A percentile compares a stretch with the other conserved stretches of the same genome.
These are phyloP conservation scores for Glossophaga mutica DNA, from an alignment of 2,797 vertebrate species.

Conservation along the genomic window DNA sequence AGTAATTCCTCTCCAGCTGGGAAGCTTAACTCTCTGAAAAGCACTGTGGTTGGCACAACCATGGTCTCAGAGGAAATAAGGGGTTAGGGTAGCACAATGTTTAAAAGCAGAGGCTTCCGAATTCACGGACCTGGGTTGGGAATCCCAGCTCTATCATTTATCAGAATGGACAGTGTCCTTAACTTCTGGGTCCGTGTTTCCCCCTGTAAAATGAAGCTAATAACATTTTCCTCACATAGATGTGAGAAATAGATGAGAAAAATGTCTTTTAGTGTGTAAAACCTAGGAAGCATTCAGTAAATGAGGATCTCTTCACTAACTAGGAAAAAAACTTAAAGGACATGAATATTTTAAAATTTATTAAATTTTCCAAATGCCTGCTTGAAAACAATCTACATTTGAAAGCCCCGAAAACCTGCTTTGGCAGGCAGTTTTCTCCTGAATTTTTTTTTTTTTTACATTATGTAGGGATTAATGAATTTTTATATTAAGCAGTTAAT, in stretches of 20 bases:
- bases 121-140: neutral
- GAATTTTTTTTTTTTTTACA: neutral
- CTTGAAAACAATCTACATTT: neutral
- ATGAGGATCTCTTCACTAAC: neutral
- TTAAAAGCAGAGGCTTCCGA: neutral
- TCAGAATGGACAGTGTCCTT: neutral
- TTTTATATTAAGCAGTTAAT: neutral
- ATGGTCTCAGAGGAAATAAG: neutral
- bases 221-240: neutral
- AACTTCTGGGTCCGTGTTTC: neutral
- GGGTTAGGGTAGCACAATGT: neutral
- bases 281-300: neutral
- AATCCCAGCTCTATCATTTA: neutral
- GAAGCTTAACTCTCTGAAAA: constrained; percentile 57
- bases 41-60: neutral
- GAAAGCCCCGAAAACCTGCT: neutral
- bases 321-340: neutral
- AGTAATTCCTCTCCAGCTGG: constrained; percentile 49
- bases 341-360: constrained; percentile 14
- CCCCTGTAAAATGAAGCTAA: neutral
- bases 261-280: neutral
- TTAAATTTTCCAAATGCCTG: neutral
- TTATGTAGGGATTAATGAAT: neutral
- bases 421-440: neutral
- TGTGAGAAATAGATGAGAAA: neutral